phyloP scores from a whole-genome alignment of 1,140 invertebrate genomes.

The Pachypeltis micranthus region DNA sequence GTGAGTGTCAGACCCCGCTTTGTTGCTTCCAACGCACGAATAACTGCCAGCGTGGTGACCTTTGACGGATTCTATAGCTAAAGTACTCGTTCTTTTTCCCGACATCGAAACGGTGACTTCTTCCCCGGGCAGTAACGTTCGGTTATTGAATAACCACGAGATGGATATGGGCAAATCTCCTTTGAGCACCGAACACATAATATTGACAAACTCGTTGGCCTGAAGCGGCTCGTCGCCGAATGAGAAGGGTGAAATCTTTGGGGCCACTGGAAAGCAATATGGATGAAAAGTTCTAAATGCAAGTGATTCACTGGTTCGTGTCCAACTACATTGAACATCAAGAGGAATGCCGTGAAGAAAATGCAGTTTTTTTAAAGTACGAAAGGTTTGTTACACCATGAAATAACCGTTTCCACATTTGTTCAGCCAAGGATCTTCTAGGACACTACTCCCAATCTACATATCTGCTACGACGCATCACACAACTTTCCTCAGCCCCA shows the following conservation, averaged over 20 bases:
- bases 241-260: constrained; percentile 59
- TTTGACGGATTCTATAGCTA: constrained; percentile 37
- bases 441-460: too few relatives aligned
- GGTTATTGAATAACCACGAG: constrained; percentile 56
- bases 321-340: too few relatives aligned
- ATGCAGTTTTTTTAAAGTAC: too few relatives aligned
- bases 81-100: constrained; percentile 32
- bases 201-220: constrained; percentile 61
- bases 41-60: constrained; percentile 58
- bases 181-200: constrained; percentile 61
- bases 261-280: constrained; percentile 45
- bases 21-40: constrained; percentile 56
- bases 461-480: too few relatives aligned
- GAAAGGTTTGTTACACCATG: too few relatives aligned
- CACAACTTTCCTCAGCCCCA: too few relatives aligned
- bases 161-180: constrained; percentile 65
- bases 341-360: too few relatives aligned
- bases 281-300: not conserved
- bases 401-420: too few relatives aligned
- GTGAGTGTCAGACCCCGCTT: constrained; percentile 27
- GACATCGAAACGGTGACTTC: constrained; percentile 35
- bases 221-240: constrained; percentile 53
- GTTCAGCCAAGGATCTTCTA: too few relatives aligned
- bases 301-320: too few relatives aligned
- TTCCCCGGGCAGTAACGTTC: constrained; percentile 41